A percentile compares a stretch with the other conserved stretches of the same genome.
Conservation (phyloP, 2,888 invertebrate genomes). For the Aspidiotus destructor region DNA sequence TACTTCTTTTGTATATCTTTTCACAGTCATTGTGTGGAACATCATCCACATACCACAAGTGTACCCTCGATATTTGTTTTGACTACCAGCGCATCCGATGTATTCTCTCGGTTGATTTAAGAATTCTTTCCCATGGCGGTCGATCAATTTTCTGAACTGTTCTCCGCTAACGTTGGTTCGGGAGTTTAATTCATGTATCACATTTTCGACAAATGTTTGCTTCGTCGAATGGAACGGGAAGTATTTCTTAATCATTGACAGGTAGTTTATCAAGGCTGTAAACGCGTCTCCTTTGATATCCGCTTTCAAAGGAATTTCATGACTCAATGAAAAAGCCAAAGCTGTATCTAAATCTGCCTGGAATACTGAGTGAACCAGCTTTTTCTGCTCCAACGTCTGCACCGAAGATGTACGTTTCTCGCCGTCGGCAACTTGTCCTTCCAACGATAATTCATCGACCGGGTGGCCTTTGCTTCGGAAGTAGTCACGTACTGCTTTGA, state of each 20-base stretch:
- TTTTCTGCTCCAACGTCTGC: constrained; percentile 11
- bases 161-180: neutral
- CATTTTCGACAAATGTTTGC: constrained; percentile 34
- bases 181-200: constrained; percentile 10
- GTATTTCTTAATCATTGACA: constrained; percentile 60
- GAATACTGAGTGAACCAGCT: constrained; percentile 53
- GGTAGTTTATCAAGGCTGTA: constrained; percentile 61
- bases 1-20: constrained; percentile 47
- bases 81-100: constrained; percentile 74
- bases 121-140: neutral
- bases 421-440: neutral
- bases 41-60: constrained; percentile 92
- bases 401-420: neutral
- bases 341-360: constrained; percentile 82
- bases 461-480: neutral
- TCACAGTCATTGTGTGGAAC: constrained; percentile 82
- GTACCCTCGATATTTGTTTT: constrained; percentile 66
- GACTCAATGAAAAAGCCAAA: constrained; percentile 67
- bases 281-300: constrained; percentile 64
- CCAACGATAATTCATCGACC: neutral
- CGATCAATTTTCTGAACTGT: constrained; percentile 4
- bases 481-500: constrained; percentile 6
- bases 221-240: constrained; percentile 62
- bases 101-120: constrained; percentile 45
- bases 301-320: constrained; percentile 63